These are phyloP conservation scores for Brachionus paranguensis DNA, from an alignment of 1,140 invertebrate species.

Conservation along the genomic window DNA sequence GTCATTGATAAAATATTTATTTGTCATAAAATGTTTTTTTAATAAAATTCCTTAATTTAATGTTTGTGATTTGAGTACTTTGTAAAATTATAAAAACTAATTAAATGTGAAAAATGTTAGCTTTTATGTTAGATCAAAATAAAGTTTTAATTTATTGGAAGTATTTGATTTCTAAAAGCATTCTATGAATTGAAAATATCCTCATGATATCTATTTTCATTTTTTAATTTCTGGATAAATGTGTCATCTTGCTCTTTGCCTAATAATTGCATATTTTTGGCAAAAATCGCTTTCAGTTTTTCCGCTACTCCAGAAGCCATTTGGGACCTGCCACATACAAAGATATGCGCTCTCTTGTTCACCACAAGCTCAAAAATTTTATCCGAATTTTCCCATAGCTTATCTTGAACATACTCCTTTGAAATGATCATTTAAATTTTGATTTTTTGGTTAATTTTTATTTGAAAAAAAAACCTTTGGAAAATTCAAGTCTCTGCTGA, in stretches of 20 bases:
- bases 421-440: background rate
- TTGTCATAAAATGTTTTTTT: no score
- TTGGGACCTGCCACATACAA: conserved; percentile 93
- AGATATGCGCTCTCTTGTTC: conserved; percentile 85
- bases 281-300: conserved; percentile 61
- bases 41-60: no score
- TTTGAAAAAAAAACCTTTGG: conserved; percentile 49
- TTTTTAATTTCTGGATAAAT: conserved; percentile 73
- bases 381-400: conserved; percentile 77
- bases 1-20: no score
- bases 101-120: no score
- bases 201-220: background rate
- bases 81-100: no score
- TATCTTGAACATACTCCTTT: conserved; percentile 86
- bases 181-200: background rate
- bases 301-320: conserved; percentile 96
- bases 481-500: conserved; percentile 72
- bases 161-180: conserved; percentile 44
- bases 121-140: no score
- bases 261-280: conserved; percentile 44
- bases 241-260: conserved; percentile 73
- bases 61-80: no score
- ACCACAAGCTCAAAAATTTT: conserved; percentile 88
- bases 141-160: no score
- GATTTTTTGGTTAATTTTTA: no score